Base-by-base conservation (phyloP, 2,797 vertebrate species). In the Gobio occitaniae region DNA sequence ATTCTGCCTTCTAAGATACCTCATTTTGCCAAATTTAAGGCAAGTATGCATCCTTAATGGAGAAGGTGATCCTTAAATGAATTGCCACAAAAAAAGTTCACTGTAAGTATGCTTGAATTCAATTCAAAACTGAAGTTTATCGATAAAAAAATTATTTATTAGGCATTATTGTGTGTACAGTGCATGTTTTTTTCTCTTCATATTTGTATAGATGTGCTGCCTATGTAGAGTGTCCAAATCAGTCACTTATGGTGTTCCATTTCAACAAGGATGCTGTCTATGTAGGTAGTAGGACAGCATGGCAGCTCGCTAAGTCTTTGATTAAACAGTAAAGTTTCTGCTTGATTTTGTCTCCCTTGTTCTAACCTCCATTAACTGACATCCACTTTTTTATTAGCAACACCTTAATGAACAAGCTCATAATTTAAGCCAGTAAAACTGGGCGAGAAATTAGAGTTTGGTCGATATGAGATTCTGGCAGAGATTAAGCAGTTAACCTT, bases 291-390 rank as follows among this genome's bases (percentile, higher is more conserved):
- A 2, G 36, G 21, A n/a, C 21, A 75, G 71, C 48, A 54, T 75
- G 71, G 16, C 29, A 25, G 32, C 52, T 59, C 52, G 59, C 12
- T 76, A 41, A 32, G 54, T 15, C 19, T 88, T 78, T 66, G 83
- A 89, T 87, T 88, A 89, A 77, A 75, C 63, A 71, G 72, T 83
- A 66, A 84, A 70, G 85, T 83, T 80, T 86, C 63, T 74, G 65
- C 65, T 83, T 85, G 83, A 69, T 78, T 87, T 86, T 86, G 87
- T 84, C 85, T 84, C 38, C 74, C 65, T 85, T 76, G 74, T 80
- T 69, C 32, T 65, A 70, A 81, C 78, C 70, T 82, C 78, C 54
- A 66, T 80, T 87, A 84, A 68, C 85, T 86, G 84, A 52, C 74
- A 52, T 85, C 61, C 82, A 63, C 16, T 41, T 85, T 25, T 87